phyloP scores from a whole-genome alignment of 2,113 vertebrate species.

The Tapirus terrestris region DNA sequence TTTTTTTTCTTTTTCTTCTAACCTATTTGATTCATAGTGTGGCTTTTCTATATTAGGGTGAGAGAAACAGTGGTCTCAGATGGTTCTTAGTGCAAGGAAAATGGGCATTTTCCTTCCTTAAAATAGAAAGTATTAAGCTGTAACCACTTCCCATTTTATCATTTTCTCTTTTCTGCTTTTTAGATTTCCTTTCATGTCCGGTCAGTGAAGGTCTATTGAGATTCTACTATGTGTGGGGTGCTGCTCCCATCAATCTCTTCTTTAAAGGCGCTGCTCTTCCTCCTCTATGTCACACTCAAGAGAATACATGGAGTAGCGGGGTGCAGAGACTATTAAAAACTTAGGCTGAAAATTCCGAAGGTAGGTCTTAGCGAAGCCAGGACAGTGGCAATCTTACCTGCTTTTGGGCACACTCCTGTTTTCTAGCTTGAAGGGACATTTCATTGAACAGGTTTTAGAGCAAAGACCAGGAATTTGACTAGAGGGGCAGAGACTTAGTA shows the following conservation, averaged over 20 bases:
- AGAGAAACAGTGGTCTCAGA: background rate
- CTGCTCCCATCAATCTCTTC: background rate
- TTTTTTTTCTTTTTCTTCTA: background rate
- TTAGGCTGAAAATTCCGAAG: background rate
- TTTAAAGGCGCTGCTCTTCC: background rate
- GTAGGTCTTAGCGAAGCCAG: background rate
- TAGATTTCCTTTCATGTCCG: background rate
- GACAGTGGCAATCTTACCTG: background rate
- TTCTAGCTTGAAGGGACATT: background rate
- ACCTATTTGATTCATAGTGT: background rate
- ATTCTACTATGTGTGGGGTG: background rate
- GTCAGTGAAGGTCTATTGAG: background rate
- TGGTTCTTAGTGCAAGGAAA: background rate
- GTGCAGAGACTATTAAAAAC: background rate
- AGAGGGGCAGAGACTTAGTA: background rate
- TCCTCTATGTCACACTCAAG: background rate
- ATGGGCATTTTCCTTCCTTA: background rate
- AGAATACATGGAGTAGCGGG: background rate
- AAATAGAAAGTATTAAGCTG: background rate
- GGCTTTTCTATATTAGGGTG: background rate
- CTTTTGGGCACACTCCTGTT: background rate
- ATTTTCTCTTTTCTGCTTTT: background rate
- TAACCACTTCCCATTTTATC: background rate
- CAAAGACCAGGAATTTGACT: background rate
- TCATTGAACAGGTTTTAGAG: constrained; percentile 2